Evolutionary conservation across 2,888 invertebrate species (phyloP), one percentile per base, ranked within the genome.

Genomic region (Brenthis ino): DNA sequence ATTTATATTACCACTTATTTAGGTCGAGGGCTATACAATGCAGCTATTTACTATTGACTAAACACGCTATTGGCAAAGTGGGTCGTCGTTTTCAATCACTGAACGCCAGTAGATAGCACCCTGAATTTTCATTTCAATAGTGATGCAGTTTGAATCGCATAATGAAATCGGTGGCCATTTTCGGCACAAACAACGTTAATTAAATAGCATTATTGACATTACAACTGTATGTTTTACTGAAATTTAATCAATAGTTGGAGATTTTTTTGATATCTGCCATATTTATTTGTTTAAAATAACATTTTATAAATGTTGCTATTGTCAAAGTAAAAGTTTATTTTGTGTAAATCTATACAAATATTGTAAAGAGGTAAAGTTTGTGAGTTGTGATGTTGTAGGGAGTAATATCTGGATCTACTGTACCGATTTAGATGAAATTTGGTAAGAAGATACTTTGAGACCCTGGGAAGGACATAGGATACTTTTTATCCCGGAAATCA

Each of bases 81-180:
- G 71, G 68, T 66, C 68, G 63, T 68, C 71, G 54, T 71, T 68
- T 68, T 68, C 71, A 71, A 71, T 71, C 71, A 71, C 55, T 68
- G 71, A 68, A 71, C 54, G 53, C 63, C 55, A 54, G 50, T 66
- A 58, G 54, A 48, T 50, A 43, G 63, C 67, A 51, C 67, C 51
- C 60, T 53, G 63, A 61, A 50, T 67, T 57, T 64, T 69, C 64
- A 67, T 53, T 57, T 69, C 64, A 67, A 64, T 69, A 69, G 60
- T 66, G 64, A 69, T 71, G 68, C 64, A 54, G 57, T 63, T 65
- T 69, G 55, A 50, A 68, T 51, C 57, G 51, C 67, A 67, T 72
- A 72, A 72, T 74, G 65, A 72, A 70, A 72, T 72, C 69, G 70
- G 57, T 73, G 65, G 57, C 66, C 72, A 73, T 74, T 72, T 74